Percentiles rank a stretch among this genome's conserved stretches.
Conservation (phyloP, 2,113 vertebrate species). For the Gasterosteus aculeatus region DNA sequence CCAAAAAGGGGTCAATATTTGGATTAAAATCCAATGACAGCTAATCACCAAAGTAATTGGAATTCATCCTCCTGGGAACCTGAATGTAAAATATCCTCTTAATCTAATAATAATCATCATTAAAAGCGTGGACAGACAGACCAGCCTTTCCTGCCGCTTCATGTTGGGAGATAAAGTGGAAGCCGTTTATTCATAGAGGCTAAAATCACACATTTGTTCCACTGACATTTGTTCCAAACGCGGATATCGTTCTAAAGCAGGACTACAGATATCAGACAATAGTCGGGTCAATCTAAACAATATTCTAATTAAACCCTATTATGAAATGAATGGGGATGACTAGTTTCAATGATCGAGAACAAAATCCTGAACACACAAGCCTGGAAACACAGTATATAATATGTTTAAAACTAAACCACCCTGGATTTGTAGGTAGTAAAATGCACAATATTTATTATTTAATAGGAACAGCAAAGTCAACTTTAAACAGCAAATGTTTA, state of each 20-base stretch:
- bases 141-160: not conserved
- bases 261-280: not conserved
- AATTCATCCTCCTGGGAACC: not conserved
- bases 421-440: not conserved
- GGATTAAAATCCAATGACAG: not conserved
- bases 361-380: not conserved
- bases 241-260: not conserved
- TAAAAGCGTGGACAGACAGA: not conserved
- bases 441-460: slow-evolving; percentile 7
- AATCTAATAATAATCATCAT: not conserved
- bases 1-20: not conserved
- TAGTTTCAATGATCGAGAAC: not conserved
- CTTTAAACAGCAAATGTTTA: not conserved
- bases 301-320: not conserved
- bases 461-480: not conserved
- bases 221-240: not conserved
- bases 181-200: not conserved
- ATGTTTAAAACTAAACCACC: not conserved
- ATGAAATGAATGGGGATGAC: not conserved
- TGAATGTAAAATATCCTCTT: not conserved
- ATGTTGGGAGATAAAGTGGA: not conserved
- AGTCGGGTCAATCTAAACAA: not conserved
- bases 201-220: slow-evolving; percentile 5
- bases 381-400: not conserved
- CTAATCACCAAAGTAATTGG: not conserved